These are phyloP conservation scores for Cephus pygmeus DNA, from an alignment of 2,888 invertebrate species.

Conservation along the genomic window DNA sequence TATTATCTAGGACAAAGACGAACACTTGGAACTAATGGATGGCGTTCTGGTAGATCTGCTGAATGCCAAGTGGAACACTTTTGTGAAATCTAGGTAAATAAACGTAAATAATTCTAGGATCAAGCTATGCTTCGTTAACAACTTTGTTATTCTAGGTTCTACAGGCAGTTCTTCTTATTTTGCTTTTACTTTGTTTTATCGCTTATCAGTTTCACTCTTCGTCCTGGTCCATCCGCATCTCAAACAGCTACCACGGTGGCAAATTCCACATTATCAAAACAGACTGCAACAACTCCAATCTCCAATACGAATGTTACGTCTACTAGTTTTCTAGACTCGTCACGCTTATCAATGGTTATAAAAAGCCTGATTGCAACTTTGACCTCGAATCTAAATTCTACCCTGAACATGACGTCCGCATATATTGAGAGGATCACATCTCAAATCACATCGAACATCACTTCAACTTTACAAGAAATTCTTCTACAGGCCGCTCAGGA, in stretches of 20 bases:
- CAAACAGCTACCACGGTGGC: conserved; percentile 20
- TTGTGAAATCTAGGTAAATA: conserved; percentile 80
- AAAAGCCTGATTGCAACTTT: conserved; percentile 47
- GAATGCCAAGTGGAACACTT: conserved; percentile 98
- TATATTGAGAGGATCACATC: conserved; percentile 42
- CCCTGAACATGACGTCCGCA: conserved; percentile 37
- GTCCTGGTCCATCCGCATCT: conserved; percentile 78
- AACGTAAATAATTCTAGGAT: not conserved
- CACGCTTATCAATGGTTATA: conserved; percentile 40
- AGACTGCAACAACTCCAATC: not conserved
- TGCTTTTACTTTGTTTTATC: conserved; percentile 91
- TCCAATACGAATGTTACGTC: not conserved
- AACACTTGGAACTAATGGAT: conserved; percentile 94
- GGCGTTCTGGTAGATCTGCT: conserved; percentile 93
- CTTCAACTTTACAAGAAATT: conserved; percentile 39
- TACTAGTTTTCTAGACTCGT: conserved; percentile 26
- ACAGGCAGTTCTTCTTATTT: conserved; percentile 91
- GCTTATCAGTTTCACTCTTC: conserved; percentile 85
- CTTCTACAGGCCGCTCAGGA: conserved; percentile 14
- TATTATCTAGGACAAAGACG: conserved; percentile 83
- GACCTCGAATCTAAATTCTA: conserved; percentile 25
- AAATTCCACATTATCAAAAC: not conserved
- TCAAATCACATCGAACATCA: conserved; percentile 47
- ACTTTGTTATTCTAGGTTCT: conserved; percentile 75
- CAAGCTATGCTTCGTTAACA: not conserved